Percentiles rank a stretch among this genome's conserved stretches.
phyloP scores from a whole-genome alignment of 2,113 vertebrate genomes.

The Drymodes brunneopygia region DNA sequence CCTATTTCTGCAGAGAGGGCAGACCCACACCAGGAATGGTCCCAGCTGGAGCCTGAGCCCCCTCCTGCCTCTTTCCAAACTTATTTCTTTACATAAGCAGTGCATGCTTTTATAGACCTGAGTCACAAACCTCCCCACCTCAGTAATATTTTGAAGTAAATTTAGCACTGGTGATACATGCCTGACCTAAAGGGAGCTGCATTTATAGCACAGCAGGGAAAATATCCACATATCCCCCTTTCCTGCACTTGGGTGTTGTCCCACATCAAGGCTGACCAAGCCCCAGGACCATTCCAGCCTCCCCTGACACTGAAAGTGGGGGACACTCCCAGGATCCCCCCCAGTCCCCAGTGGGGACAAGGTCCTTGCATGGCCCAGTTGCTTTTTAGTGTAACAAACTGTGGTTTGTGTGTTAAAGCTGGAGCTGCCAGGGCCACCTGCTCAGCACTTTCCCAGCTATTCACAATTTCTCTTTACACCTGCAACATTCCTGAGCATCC shows the following conservation, averaged over 20 bases:
- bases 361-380: accelerated
- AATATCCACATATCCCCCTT: neutral
- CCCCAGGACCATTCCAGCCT: accelerated
- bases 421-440: neutral
- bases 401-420: neutral
- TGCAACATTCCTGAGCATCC: neutral
- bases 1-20: neutral
- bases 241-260: neutral
- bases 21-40: neutral
- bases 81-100: constrained; percentile 20
- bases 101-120: constrained; percentile 24
- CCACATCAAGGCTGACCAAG: neutral
- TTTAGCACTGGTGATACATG: constrained; percentile 48
- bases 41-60: neutral
- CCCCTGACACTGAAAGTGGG: accelerated
- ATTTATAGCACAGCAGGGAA: constrained; percentile 19
- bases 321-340: neutral
- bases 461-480: neutral
- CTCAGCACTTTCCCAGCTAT: neutral
- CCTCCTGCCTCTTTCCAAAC: neutral
- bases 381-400: neutral
- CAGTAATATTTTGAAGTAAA: constrained; percentile 46
- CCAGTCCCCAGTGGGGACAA: neutral
- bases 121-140: constrained; percentile 38
- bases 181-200: constrained; percentile 46